A percentile compares a stretch with the other conserved stretches of the same genome.
Conservation (phyloP, 2,888 invertebrate genomes). For the Liposcelis brunnea region DNA sequence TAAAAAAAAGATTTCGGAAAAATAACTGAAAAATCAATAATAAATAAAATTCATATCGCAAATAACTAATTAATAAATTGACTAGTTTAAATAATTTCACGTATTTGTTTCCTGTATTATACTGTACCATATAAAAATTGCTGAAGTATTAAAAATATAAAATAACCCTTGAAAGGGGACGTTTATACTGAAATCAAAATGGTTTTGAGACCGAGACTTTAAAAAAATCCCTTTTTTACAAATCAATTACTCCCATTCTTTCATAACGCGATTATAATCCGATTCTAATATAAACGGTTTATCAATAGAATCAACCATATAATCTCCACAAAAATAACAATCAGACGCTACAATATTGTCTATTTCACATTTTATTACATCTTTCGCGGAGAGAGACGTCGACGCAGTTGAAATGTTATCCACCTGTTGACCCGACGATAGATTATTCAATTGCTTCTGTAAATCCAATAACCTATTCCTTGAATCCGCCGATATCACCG, state of each 20-base stretch:
- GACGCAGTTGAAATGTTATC: slow-evolving; percentile 22
- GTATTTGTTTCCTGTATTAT: no score
- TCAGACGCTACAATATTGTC: slow-evolving; percentile 82
- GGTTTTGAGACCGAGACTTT: no score
- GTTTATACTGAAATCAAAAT: no score
- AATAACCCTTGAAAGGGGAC: no score
- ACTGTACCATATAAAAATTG: not conserved
- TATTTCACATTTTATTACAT: slow-evolving; percentile 59
- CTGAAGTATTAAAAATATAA: not conserved
- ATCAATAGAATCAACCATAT: slow-evolving; percentile 78
- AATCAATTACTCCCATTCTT: slow-evolving; percentile 58
- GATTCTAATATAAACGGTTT: slow-evolving; percentile 71
- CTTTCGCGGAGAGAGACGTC: slow-evolving; percentile 36
- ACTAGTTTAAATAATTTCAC: no score
- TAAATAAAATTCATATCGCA: no score
- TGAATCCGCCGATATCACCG: no score
- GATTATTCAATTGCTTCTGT: slow-evolving; percentile 11
- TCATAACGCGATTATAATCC: slow-evolving; percentile 64
- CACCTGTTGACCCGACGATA: slow-evolving; percentile 12
- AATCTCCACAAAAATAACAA: slow-evolving; percentile 83
- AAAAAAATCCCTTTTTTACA: no score
- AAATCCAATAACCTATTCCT: slow-evolving; percentile 10
- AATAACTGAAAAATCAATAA: no score
- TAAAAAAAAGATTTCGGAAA: no score
- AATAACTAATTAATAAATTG: no score